Evolutionary conservation across 2,797 vertebrate genomes (phyloP).

Genomic region (Sebastes dallii): DNA sequence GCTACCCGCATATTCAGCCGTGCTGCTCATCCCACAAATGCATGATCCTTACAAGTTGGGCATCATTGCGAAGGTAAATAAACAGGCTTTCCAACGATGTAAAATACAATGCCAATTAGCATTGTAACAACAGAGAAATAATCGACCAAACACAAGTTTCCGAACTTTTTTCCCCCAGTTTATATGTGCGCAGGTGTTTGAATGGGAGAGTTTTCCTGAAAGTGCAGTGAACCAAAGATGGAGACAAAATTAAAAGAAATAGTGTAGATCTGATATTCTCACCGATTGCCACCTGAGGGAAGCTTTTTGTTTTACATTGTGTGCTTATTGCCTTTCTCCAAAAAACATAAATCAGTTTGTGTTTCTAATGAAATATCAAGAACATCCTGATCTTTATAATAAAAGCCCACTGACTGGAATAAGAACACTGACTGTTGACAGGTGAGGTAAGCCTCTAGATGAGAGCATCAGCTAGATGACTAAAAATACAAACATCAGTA

Average conservation of each 20-base stretch:
- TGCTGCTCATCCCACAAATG: too few species aligned
- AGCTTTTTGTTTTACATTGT: background rate
- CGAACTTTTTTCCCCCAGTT: too few species aligned
- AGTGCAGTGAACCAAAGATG: background rate
- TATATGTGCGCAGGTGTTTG: background rate
- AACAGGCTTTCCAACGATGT: too few species aligned
- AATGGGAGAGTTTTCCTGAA: background rate
- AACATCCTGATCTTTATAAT: background rate
- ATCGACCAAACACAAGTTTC: too few species aligned
- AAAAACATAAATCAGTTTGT: background rate
- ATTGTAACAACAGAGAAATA: too few species aligned
- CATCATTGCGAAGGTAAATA: too few species aligned
- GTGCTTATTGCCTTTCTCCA: background rate
- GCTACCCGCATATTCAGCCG: fast-evolving
- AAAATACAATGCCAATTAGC: fast-evolving
- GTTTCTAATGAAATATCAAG: background rate
- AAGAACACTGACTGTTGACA: background rate
- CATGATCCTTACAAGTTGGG: too few species aligned
- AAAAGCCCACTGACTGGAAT: background rate
- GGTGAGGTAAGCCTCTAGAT: background rate
- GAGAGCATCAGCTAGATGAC: background rate
- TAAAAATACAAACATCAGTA: background rate
- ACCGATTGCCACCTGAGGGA: background rate
- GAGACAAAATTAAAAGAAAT: background rate
- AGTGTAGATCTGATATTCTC: background rate